Percentiles rank a stretch among this genome's conserved stretches.
Evolutionary conservation across 2,888 invertebrate genomes (phyloP).

Genomic region (Epinotia demarniana): DNA sequence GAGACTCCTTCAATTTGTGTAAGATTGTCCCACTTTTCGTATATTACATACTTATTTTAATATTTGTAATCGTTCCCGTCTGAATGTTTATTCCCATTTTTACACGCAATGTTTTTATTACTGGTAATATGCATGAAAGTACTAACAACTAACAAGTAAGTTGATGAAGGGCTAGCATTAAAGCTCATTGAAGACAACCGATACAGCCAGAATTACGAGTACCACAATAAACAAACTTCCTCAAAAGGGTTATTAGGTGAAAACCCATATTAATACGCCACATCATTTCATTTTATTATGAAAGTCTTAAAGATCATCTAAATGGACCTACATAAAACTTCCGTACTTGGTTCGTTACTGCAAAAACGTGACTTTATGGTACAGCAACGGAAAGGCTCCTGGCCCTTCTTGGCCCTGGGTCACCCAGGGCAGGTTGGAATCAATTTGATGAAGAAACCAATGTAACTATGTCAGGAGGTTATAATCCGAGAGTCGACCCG

Average conservation of each 20-base stretch:
- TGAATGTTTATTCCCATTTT: too few relatives aligned
- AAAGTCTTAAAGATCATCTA: slow-evolving; percentile 26
- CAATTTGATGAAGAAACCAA: slow-evolving; percentile 72
- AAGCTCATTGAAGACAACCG: not conserved
- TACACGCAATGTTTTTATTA: not conserved
- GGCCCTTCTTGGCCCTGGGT: slow-evolving; percentile 42
- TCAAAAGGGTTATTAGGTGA: not conserved
- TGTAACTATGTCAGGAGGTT: slow-evolving; percentile 78
- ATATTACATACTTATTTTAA: too few relatives aligned
- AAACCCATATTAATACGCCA: slow-evolving; percentile 20
- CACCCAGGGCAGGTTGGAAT: slow-evolving; percentile 59
- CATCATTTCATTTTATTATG: slow-evolving; percentile 18
- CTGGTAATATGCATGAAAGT: not conserved
- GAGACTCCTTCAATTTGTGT: not conserved
- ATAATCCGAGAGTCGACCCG: slow-evolving; percentile 71
- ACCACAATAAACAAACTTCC: not conserved
- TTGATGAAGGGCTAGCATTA: not conserved
- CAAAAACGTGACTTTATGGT: slow-evolving; percentile 51
- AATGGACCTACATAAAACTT: slow-evolving; percentile 45
- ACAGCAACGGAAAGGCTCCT: slow-evolving; percentile 20
- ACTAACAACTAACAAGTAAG: not conserved
- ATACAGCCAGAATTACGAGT: too few relatives aligned
- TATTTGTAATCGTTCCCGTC: too few relatives aligned
- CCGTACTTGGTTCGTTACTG: slow-evolving; percentile 45
- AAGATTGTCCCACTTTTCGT: too few relatives aligned